A percentile compares a stretch with the other conserved stretches of the same genome.
Conservation (phyloP, 1,140 invertebrate species). For the Achroia grisella region DNA sequence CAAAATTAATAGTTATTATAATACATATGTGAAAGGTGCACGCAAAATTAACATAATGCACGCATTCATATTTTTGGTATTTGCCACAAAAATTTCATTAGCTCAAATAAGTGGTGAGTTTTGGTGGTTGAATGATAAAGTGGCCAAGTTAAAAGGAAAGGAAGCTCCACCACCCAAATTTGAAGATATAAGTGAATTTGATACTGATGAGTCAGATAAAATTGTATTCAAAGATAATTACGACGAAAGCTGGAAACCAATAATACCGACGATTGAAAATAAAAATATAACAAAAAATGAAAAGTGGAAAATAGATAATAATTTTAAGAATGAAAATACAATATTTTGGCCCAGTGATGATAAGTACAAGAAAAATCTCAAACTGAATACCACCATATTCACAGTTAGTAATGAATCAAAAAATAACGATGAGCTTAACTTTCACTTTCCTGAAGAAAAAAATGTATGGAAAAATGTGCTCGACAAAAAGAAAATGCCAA, state of each 20-base stretch:
- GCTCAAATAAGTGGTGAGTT: conserved; percentile 57
- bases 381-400: too few species aligned
- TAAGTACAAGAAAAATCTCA: not conserved
- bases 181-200: conserved; percentile 46
- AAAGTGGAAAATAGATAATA: not conserved
- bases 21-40: conserved; percentile 2
- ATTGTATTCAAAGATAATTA: conserved; percentile 39
- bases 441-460: conserved; percentile 32
- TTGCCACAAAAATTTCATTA: conserved; percentile 14
- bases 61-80: conserved; percentile 20
- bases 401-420: not conserved
- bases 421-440: conserved; percentile 11
- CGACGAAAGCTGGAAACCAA: not conserved
- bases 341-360: conserved; percentile 6
- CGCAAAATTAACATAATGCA: conserved; percentile 26
- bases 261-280: not conserved
- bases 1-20: not conserved
- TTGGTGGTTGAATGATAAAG: conserved; percentile 56
- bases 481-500: conserved; percentile 1
- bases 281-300: not conserved
- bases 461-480: conserved; percentile 8
- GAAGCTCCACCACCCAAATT: conserved; percentile 31
- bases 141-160: conserved; percentile 28
- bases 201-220: conserved; percentile 54
- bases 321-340: conserved; percentile 7